A percentile compares a stretch with the other conserved stretches of the same genome.
These are phyloP conservation scores for Echiichthys vipera DNA, from an alignment of 2,797 vertebrate species.

Conservation along the genomic window DNA sequence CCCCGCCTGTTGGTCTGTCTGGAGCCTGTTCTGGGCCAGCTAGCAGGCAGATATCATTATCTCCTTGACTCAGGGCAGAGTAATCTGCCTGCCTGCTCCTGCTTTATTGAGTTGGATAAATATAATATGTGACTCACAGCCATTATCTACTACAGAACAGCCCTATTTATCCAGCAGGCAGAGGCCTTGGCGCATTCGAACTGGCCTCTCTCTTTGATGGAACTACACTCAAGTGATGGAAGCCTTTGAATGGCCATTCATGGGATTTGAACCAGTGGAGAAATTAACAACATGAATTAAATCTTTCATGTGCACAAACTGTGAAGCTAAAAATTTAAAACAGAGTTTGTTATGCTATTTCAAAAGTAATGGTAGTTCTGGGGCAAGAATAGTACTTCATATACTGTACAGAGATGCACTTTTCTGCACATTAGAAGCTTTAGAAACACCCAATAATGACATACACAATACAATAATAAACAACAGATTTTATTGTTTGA, in stretches of 20 bases:
- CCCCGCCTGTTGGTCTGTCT: constrained; percentile 67
- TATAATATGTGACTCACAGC: constrained; percentile 85
- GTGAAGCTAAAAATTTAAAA: constrained; percentile 9
- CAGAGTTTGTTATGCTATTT: constrained; percentile 17
- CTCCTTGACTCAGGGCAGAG: constrained; percentile 85
- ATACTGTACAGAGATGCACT: background rate
- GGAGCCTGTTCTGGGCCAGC: constrained; percentile 81
- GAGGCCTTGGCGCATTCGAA: constrained; percentile 76
- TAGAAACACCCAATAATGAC: constrained; percentile 2
- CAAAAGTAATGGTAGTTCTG: constrained; percentile 25
- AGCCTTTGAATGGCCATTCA: constrained; percentile 60
- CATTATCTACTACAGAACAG: constrained; percentile 84
- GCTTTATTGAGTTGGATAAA: constrained; percentile 88
- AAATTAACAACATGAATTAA: constrained; percentile 66
- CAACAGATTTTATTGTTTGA: background rate
- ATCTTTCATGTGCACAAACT: constrained; percentile 47
- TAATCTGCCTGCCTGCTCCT: constrained; percentile 84
- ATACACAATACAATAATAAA: too few species aligned
- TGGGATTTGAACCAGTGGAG: constrained; percentile 46
- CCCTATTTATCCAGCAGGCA: constrained; percentile 81
- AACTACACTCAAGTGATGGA: constrained; percentile 73
- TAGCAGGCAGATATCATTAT: constrained; percentile 86
- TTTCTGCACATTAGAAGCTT: too few species aligned
- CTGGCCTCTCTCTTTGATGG: constrained; percentile 75
- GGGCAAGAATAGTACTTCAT: background rate